Evolutionary conservation across 2,888 invertebrate species (phyloP), one percentile per base, ranked within the genome.

Genomic region (Chirona hameri): DNA sequence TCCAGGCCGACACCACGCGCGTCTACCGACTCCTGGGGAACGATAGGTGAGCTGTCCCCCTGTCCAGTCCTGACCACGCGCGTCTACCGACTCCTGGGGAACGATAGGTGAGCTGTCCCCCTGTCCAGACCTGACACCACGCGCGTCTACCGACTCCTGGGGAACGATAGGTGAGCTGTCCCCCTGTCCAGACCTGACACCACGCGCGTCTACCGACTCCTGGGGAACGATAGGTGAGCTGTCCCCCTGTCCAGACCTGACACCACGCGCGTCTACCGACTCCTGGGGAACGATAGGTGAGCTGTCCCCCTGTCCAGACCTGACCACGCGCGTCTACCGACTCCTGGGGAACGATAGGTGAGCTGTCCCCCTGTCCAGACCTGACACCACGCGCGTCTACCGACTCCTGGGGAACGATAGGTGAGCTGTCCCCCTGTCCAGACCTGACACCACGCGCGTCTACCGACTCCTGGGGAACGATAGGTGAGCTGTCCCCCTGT

Each of bases 291-390:
- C 39, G n/a, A 39, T 39, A n/a, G n/a, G n/a, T n/a, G n/a, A n/a
- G n/a, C n/a, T n/a, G n/a, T n/a, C n/a, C n/a, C n/a, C n/a, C n/a
- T n/a, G n/a, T n/a, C n/a, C n/a, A n/a, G n/a, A n/a, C n/a, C n/a
- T n/a, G n/a, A 92, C 92, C 86, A 95, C 96, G 86, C 91, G 97
- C 87, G 93, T 93, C 76, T 99, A 98, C 90, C 91, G 95, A 86
- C 91, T 99, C 86, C 91, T 99, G 85, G 98, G 98, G 85, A 94
- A 95, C 86, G 99, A 99, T 90, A 97, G 97, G 98, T 97, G 18
- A 39, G 76, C 21, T 2, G 65, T 12, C 55, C 15, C 14, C 4
- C 55, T 12, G n/a, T 1, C 60, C 60, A 21, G 60, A 24, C 24
- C 24, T n/a, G 15, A 24, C 57, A 7, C 21, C 60, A 10, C 60